These are phyloP conservation scores for Chromobotia macracanthus DNA, from an alignment of 2,797 vertebrate genomes.

Conservation along the genomic window DNA sequence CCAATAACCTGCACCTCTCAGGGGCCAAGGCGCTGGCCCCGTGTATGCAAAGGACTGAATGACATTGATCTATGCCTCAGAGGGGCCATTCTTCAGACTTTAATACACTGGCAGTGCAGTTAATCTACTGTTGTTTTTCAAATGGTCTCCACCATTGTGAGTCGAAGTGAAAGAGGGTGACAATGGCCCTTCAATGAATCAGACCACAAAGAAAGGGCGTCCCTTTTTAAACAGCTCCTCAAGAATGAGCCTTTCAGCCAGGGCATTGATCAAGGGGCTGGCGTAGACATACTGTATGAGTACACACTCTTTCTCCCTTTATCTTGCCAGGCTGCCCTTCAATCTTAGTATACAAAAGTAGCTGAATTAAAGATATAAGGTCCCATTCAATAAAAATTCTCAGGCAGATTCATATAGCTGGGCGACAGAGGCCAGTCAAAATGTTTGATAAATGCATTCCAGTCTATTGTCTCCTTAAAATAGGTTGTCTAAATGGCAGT, in stretches of 20 bases:
- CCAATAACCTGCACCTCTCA: constrained; percentile 61
- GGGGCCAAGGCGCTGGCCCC: constrained; percentile 55
- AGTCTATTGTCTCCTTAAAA: not conserved
- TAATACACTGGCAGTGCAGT: constrained; percentile 71
- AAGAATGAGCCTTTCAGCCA: constrained; percentile 63
- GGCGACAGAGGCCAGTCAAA: not conserved
- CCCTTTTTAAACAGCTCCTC: constrained; percentile 66
- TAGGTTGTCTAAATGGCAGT: not conserved
- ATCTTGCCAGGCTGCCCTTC: constrained; percentile 49
- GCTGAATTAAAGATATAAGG: constrained; percentile 38
- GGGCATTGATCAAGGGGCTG: constrained; percentile 63
- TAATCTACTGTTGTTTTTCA: constrained; percentile 73
- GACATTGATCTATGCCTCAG: constrained; percentile 64
- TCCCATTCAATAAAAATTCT: constrained; percentile 19
- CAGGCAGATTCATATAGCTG: constrained; percentile 5
- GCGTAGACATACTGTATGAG: constrained; percentile 57
- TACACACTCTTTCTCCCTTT: constrained; percentile 57
- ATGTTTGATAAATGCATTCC: not conserved
- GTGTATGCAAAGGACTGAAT: constrained; percentile 64
- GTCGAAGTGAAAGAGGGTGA: constrained; percentile 61
- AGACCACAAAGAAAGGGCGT: constrained; percentile 66
- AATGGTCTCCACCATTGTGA: constrained; percentile 67
- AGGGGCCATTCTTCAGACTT: constrained; percentile 66
- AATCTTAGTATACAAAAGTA: constrained; percentile 53
- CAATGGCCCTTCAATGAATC: constrained; percentile 66